Evolutionary conservation across 1,140 invertebrate genomes (phyloP).

Genomic region (Antheraea pernyi): DNA sequence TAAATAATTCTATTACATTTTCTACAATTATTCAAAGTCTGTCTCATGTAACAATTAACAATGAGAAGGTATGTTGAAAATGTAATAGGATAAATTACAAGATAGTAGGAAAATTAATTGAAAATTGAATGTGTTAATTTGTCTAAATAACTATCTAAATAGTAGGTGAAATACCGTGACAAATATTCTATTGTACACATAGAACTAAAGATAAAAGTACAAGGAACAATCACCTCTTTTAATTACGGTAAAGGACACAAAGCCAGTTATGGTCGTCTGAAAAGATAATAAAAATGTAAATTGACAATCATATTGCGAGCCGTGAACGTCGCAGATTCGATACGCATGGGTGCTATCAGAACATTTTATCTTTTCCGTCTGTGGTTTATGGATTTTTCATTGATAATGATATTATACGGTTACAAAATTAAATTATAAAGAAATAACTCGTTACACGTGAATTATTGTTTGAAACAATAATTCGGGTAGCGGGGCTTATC

Average conservation of each 20-base stretch:
- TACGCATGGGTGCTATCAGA: constrained; percentile 15
- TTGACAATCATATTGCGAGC: constrained; percentile 30
- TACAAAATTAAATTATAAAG: neutral
- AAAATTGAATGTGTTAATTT: too few relatives aligned
- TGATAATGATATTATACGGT: neutral
- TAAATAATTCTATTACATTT: too few relatives aligned
- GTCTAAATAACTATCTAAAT: too few relatives aligned
- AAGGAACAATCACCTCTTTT: constrained; percentile 10
- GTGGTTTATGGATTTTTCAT: neutral
- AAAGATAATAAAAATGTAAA: constrained; percentile 35
- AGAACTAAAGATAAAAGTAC: neutral
- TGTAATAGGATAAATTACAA: too few relatives aligned
- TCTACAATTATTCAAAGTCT: too few relatives aligned
- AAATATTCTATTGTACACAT: neutral
- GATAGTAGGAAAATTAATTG: too few relatives aligned
- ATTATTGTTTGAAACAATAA: neutral
- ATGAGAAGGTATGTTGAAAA: too few relatives aligned
- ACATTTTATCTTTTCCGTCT: constrained; percentile 9
- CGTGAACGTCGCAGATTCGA: constrained; percentile 20
- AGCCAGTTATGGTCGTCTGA: constrained; percentile 23
- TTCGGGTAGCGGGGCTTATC: too few relatives aligned
- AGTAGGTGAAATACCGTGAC: neutral
- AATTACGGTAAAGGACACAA: constrained; percentile 23
- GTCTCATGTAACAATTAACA: too few relatives aligned
- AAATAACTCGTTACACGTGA: neutral